Conservation (phyloP, 2,888 invertebrate genomes). For the Andrena bucephala region DNA sequence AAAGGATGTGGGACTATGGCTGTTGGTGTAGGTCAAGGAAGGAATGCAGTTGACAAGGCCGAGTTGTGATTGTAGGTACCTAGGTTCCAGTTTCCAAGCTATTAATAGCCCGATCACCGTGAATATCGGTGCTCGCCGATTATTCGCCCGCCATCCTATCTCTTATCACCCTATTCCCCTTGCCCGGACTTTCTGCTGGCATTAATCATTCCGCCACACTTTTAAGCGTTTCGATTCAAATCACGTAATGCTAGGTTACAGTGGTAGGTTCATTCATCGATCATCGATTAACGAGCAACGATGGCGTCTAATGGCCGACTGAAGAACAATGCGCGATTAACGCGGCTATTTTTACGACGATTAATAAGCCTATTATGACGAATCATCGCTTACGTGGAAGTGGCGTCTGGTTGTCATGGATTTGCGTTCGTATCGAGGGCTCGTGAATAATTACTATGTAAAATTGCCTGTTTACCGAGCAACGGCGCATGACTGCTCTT, state of each 20-base stretch:
- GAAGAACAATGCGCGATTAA: constrained; percentile 5
- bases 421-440: not conserved
- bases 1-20: constrained; percentile 79
- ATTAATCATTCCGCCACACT: not conserved
- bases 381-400: constrained; percentile 9
- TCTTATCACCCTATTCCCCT: constrained; percentile 7
- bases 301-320: not conserved
- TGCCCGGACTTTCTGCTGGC: not conserved
- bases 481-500: constrained; percentile 47
- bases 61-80: constrained; percentile 76
- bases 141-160: constrained; percentile 42
- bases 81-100: constrained; percentile 69
- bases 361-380: constrained; percentile 3
- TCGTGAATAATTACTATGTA: not conserved
- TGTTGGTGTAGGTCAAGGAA: constrained; percentile 84
- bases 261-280: constrained; percentile 25
- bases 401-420: not conserved
- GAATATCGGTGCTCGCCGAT: constrained; percentile 58
- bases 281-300: not conserved
- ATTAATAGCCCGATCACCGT: constrained; percentile 69
- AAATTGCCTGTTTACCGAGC: constrained; percentile 59
- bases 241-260: not conserved
- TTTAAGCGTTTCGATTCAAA: constrained; percentile 5
- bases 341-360: constrained; percentile 4
- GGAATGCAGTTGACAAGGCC: constrained; percentile 84